These are phyloP conservation scores for Synergus gifuensis DNA, from an alignment of 2,888 invertebrate genomes.

Conservation along the genomic window DNA sequence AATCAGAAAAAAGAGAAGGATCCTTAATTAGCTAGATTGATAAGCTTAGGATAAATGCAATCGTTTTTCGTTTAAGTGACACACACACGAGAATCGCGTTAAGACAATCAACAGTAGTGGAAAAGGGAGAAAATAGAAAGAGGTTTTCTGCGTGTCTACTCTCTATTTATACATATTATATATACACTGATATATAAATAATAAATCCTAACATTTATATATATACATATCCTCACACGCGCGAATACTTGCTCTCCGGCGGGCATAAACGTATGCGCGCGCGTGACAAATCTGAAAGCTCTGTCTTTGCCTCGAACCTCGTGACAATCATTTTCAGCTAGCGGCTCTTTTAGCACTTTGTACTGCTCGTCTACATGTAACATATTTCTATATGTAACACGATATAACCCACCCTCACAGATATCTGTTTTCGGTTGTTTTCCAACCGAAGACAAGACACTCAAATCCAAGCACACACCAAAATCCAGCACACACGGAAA, in stretches of 20 bases:
- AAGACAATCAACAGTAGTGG: constrained; percentile 75
- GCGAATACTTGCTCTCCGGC: constrained; percentile 46
- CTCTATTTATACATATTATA: constrained; percentile 58
- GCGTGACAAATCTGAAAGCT: constrained; percentile 57
- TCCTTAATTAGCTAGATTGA: not conserved
- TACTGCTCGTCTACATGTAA: constrained; percentile 45
- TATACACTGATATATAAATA: constrained; percentile 47
- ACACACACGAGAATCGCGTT: constrained; percentile 71
- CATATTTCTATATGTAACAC: constrained; percentile 38
- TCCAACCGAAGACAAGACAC: not conserved
- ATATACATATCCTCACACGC: constrained; percentile 60
- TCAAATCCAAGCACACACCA: not conserved
- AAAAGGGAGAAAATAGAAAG: constrained; percentile 18
- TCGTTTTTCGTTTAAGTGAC: constrained; percentile 36
- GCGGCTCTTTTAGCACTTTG: constrained; percentile 60
- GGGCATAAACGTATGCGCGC: constrained; percentile 36
- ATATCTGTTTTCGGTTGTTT: not conserved
- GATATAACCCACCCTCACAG: not conserved
- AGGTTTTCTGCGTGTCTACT: constrained; percentile 56
- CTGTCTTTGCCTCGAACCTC: constrained; percentile 54
- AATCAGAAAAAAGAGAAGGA: not conserved
- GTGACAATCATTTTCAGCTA: constrained; percentile 72
- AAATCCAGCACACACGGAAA: constrained; percentile 2
- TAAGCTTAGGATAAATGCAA: constrained; percentile 18
- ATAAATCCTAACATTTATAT: constrained; percentile 54